phyloP scores from a whole-genome alignment of 2,797 vertebrate species.

The Phrynocephalus guinanensis region DNA sequence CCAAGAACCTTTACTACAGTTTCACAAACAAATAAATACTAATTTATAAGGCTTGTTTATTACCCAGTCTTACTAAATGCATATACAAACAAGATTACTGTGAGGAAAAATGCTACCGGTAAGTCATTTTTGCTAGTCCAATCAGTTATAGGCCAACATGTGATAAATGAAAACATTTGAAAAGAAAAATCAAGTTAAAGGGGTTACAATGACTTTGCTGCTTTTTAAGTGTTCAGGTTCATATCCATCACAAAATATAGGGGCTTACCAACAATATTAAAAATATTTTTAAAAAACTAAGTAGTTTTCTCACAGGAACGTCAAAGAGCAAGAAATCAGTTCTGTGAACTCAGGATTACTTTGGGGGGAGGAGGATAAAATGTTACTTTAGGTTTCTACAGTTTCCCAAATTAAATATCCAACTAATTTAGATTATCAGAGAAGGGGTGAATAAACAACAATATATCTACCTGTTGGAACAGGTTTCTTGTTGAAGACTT shows the following conservation, averaged over 20 bases:
- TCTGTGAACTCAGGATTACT: slow-evolving; percentile 13
- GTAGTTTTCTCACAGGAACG: slow-evolving; percentile 29
- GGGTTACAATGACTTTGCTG: slow-evolving; percentile 66
- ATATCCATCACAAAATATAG: slow-evolving; percentile 52
- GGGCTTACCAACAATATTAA: slow-evolving; percentile 60
- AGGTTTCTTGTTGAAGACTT: not conserved
- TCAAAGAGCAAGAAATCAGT: slow-evolving; percentile 21
- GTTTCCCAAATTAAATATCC: slow-evolving; percentile 18
- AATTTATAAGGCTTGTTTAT: slow-evolving; percentile 56
- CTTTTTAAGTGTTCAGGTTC: slow-evolving; percentile 52
- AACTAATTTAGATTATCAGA: not conserved
- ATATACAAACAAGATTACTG: slow-evolving; percentile 67
- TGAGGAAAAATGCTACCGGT: slow-evolving; percentile 50
- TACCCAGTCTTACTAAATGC: slow-evolving; percentile 69
- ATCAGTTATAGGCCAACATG: slow-evolving; percentile 66
- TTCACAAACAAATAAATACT: slow-evolving; percentile 60
- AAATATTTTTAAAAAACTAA: slow-evolving; percentile 56
- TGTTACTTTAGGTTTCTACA: not conserved
- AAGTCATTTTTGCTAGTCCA: slow-evolving; percentile 62
- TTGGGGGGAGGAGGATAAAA: not conserved
- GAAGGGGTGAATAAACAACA: not conserved
- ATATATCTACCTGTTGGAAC: not conserved
- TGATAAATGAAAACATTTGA: slow-evolving; percentile 61
- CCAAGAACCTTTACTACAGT: not conserved
- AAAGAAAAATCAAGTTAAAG: slow-evolving; percentile 81